A percentile compares a stretch with the other conserved stretches of the same genome.
Conservation (phyloP, 1,140 invertebrate species). For the Trichonephila clavipes region DNA sequence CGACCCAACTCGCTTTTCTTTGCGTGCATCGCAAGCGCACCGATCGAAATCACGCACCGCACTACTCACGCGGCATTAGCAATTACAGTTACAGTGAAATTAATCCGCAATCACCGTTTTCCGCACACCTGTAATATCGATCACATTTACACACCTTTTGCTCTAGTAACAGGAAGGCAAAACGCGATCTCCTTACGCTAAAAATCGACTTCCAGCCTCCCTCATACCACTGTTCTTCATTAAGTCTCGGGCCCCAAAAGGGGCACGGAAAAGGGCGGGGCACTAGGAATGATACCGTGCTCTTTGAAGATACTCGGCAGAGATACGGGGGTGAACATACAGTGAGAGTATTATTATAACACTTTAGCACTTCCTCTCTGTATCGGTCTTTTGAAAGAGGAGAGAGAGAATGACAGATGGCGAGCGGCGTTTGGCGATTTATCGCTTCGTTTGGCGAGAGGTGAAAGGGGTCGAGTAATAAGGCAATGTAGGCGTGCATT, state of each 20-base stretch:
- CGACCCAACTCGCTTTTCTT: too few relatives aligned
- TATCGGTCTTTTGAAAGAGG: neutral
- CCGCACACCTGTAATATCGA: conserved; percentile 62
- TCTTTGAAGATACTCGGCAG: conserved; percentile 53
- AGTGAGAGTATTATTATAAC: conserved; percentile 65
- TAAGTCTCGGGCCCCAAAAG: neutral
- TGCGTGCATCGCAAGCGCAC: neutral
- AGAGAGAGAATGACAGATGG: neutral
- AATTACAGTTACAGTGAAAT: conserved; percentile 63
- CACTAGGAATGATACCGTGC: conserved; percentile 43
- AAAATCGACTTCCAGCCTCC: conserved; percentile 57
- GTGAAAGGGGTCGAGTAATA: neutral
- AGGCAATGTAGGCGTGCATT: conserved; percentile 48
- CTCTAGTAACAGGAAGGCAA: neutral
- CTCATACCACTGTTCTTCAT: conserved; percentile 31
- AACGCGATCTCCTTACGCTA: neutral
- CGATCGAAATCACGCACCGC: conserved; percentile 42
- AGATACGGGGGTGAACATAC: conserved; percentile 14
- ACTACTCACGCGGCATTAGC: neutral
- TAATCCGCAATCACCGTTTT: conserved; percentile 53
- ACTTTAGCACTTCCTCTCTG: conserved; percentile 57
- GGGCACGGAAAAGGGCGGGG: conserved; percentile 45
- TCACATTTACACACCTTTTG: conserved; percentile 31
- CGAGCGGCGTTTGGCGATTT: neutral
- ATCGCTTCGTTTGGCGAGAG: neutral